Evolutionary conservation across 1,140 invertebrate genomes (phyloP).

Genomic region (Macrosteles quadrilineatus): DNA sequence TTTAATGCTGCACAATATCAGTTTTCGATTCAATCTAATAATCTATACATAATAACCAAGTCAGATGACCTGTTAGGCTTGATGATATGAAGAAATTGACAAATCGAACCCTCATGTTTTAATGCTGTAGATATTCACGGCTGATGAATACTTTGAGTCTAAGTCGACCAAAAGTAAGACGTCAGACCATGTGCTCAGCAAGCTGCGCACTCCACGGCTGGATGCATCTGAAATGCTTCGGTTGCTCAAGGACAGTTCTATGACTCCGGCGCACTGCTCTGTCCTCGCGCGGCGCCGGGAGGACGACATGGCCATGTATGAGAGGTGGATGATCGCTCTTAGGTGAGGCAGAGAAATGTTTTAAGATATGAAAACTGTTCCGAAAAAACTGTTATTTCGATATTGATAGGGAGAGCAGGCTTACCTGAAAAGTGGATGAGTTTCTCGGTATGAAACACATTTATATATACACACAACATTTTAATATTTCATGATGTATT

Average conservation of each 20-base stretch:
- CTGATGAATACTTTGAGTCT: constrained; percentile 47
- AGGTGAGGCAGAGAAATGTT: constrained; percentile 41
- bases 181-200: constrained; percentile 79
- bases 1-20: no score
- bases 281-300: constrained; percentile 45
- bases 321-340: constrained; percentile 52
- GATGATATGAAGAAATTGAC: no score
- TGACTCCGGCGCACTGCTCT: constrained; percentile 44
- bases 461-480: no score
- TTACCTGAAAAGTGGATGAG: neutral
- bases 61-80: no score
- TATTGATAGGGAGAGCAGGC: neutral
- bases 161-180: constrained; percentile 58
- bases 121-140: no score
- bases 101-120: no score
- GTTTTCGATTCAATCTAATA: no score
- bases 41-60: no score
- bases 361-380: neutral
- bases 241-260: constrained; percentile 50
- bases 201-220: constrained; percentile 70
- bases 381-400: neutral
- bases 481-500: no score
- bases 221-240: constrained; percentile 65
- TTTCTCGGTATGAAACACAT: no score
- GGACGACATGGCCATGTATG: constrained; percentile 46